Base-by-base conservation (phyloP, 2,888 invertebrate genomes). In the Dastarcus helophoroides region DNA sequence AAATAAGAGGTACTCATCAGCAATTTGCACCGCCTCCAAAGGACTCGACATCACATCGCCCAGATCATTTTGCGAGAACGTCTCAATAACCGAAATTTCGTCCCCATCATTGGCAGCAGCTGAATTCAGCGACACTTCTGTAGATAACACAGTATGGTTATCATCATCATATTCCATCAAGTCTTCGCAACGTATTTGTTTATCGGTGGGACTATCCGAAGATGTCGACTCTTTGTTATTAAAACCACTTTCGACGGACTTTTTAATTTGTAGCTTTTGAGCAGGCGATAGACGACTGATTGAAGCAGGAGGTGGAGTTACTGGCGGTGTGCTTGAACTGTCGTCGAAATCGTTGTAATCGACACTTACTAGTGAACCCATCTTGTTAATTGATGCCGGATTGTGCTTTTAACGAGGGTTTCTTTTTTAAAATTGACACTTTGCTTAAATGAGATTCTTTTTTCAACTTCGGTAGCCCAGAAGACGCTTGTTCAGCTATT, bases 1-100 rank as follows among this genome's bases (percentile, higher is more conserved):
- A 46, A 76, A 78, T 1, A 78, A 49, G 5, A 76, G 65, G 46
- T 73, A 78, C 39, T 76, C 74, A 38, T 76, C 73, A 3, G 68
- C 62, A 40, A 69, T 68, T 43, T 58, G 58, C 38, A 68, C 69
- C 0, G 67, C 58, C 44, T 73, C 76, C 12, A 71, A 55, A 1
- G 72, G 68, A 29, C 76, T 72, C 0, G 76, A 71, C 14, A 76
- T 70, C 2, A 70, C 71, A 23, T 76, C 73, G 1, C 39, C 39
- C 9, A 71, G 48, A 43, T 69, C 69, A 2, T 63, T 62, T 34
- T 68, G 65, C 1, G 66, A 64, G 35, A 69, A 67, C 14, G 67
- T 65, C 42, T 71, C 68, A 24, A 71, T 69, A 1, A 71, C 70
- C 1, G 69, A 63, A 22, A 71, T 67, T 42, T 71, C 69, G 41